phyloP scores from a whole-genome alignment of 2,888 invertebrate genomes.

The Orthosia cruda region DNA sequence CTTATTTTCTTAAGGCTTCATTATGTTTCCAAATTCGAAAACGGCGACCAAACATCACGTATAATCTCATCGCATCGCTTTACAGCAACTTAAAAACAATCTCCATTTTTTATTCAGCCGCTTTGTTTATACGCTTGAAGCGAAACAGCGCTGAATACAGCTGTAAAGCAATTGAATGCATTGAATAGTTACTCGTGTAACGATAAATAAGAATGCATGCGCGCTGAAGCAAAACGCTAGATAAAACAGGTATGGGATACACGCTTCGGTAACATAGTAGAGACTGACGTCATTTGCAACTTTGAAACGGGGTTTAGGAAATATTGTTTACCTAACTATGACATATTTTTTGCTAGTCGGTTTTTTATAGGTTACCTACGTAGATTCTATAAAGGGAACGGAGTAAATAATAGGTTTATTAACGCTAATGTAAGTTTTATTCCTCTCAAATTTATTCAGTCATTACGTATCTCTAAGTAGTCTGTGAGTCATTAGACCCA shows the following conservation, averaged over 20 bases:
- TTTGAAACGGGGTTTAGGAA: not conserved
- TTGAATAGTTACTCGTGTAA: constrained; percentile 47
- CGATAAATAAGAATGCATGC: constrained; percentile 57
- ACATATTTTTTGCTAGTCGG: no score
- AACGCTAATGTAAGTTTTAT: no score
- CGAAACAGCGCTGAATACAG: constrained; percentile 23
- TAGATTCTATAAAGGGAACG: no score
- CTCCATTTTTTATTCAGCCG: constrained; percentile 21
- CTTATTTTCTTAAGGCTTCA: not conserved
- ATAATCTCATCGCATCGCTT: not conserved
- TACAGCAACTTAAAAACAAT: constrained; percentile 6
- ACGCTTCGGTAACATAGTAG: constrained; percentile 11
- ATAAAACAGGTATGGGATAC: constrained; percentile 65
- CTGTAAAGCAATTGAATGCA: constrained; percentile 42
- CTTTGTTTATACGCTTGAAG: constrained; percentile 21
- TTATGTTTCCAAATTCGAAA: not conserved
- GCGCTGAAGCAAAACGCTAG: constrained; percentile 71
- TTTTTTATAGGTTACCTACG: no score
- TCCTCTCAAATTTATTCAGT: no score
- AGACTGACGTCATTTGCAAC: not conserved
- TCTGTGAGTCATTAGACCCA: no score
- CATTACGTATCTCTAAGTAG: no score
- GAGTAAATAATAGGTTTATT: no score
- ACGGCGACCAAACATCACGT: not conserved
- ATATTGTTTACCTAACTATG: no score